These are phyloP conservation scores for Silurus asotus DNA, from an alignment of 2,113 vertebrate genomes.

Conservation along the genomic window DNA sequence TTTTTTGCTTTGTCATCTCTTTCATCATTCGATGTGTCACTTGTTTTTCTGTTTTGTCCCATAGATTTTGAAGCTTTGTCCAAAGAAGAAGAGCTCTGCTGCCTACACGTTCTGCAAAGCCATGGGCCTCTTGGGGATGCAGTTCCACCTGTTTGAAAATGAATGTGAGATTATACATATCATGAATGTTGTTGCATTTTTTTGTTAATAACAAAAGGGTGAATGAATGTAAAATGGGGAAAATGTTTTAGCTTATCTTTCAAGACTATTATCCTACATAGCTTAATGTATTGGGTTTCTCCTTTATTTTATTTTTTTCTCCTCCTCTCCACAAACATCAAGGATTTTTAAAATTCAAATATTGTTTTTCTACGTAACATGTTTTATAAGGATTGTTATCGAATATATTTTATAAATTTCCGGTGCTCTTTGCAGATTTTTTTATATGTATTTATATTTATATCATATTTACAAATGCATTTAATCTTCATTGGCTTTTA, in stretches of 20 bases:
- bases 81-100: conserved; percentile 95
- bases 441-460: neutral
- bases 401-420: too few relatives aligned
- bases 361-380: too few relatives aligned
- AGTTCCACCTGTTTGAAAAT: conserved; percentile 96
- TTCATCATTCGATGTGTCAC: neutral
- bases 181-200: neutral
- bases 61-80: conserved; percentile 96
- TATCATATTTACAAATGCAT: neutral
- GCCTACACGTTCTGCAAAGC: conserved; percentile 97
- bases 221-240: too few relatives aligned
- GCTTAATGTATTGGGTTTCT: too few relatives aligned
- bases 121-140: conserved; percentile 90
- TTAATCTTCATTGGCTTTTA: neutral
- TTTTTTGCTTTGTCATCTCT: neutral
- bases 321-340: too few relatives aligned
- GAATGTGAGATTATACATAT: conserved; percentile 80
- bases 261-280: too few relatives aligned
- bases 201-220: conserved; percentile 20
- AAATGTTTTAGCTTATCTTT: too few relatives aligned
- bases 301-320: too few relatives aligned
- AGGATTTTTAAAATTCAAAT: too few relatives aligned
- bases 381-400: too few relatives aligned
- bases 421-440: too few relatives aligned
- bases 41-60: conserved; percentile 34